Percentiles rank a stretch among this genome's conserved stretches.
phyloP scores from a whole-genome alignment of 1,140 invertebrate genomes.

The Eufriesea mexicana region DNA sequence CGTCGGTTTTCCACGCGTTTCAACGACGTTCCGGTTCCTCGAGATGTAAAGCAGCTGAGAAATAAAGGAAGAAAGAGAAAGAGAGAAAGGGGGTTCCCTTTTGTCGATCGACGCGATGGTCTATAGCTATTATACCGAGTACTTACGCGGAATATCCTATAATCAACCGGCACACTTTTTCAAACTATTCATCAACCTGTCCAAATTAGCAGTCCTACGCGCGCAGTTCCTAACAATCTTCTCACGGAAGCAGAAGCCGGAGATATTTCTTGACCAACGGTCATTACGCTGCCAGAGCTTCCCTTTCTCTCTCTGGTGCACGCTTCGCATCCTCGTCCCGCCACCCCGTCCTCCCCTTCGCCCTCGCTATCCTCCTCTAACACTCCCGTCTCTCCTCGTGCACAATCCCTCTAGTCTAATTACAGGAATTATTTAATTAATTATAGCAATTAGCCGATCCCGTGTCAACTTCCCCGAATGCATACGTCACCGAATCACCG shows the following conservation, averaged over 20 bases:
- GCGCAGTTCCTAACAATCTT: conserved; percentile 59
- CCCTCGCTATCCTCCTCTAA: background rate
- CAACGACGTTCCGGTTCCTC: background rate
- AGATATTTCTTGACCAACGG: conserved; percentile 50
- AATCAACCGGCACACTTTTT: conserved; percentile 65
- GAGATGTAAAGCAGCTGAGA: background rate
- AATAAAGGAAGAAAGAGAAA: conserved; percentile 41
- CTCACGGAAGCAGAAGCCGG: conserved; percentile 60
- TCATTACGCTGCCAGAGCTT: conserved; percentile 50
- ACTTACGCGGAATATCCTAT: conserved; percentile 61
- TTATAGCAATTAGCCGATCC: conserved; percentile 70
- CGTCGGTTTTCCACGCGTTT: background rate
- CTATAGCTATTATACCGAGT: conserved; percentile 56
- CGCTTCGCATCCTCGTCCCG: background rate
- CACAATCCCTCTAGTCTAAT: conserved; percentile 54
- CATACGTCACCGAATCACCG: conserved; percentile 46
- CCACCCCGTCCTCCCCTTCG: background rate
- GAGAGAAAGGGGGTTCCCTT: conserved; percentile 42
- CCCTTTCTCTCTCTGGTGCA: background rate
- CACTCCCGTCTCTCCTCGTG: conserved; percentile 24
- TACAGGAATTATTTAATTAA: conserved; percentile 74
- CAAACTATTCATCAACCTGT: conserved; percentile 68
- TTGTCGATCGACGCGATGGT: conserved; percentile 59
- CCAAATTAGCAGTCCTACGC: conserved; percentile 61
- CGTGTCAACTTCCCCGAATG: conserved; percentile 58